Conservation (phyloP, 1,140 invertebrate genomes). For the Drosophila pruinosa region DNA sequence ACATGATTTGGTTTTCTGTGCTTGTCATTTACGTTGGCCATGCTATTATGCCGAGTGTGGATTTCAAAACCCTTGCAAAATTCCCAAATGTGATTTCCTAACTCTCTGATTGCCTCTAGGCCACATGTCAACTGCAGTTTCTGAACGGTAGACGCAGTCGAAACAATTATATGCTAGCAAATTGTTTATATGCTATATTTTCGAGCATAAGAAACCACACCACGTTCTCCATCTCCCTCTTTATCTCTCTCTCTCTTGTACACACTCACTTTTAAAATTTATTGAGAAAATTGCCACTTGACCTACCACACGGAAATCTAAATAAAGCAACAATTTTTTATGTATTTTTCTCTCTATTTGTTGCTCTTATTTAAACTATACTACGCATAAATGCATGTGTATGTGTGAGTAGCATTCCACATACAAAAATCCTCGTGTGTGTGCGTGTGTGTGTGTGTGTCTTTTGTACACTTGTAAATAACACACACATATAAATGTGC, state of each 20-base stretch:
- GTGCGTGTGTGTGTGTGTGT: neutral
- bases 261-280: conserved; percentile 13
- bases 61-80: neutral
- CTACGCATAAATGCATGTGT: neutral
- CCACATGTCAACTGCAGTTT: neutral
- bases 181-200: neutral
- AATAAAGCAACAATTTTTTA: conserved; percentile 67
- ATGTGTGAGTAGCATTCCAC: neutral
- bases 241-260: no score
- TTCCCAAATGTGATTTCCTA: neutral
- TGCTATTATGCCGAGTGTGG: neutral
- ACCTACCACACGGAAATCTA: conserved; percentile 76
- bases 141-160: neutral
- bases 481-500: neutral
- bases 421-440: neutral
- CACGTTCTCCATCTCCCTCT: no score
- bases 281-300: conserved; percentile 74
- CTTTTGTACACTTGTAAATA: neutral
- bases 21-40: conserved; percentile 20
- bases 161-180: neutral
- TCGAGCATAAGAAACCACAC: neutral
- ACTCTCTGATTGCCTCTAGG: neutral
- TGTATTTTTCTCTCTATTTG: conserved; percentile 26
- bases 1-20: no score
- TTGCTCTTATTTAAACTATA: neutral